Base-by-base conservation (phyloP, 2,113 vertebrate species). In the Nansenia antarctica region DNA sequence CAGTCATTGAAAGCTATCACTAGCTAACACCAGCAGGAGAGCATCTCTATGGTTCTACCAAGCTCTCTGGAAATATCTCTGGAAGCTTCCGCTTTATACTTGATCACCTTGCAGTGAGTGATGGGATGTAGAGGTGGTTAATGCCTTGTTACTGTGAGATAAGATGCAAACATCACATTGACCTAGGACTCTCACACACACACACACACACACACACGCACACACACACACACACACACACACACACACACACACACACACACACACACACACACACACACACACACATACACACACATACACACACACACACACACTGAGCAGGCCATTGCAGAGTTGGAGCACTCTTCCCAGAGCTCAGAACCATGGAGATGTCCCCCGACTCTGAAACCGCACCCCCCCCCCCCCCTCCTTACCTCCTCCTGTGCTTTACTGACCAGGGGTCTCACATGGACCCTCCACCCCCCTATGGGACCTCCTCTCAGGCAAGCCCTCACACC, bases 21-120 rank as follows among this genome's bases (percentile, higher is more conserved):
- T 70, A 78, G 64, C 60, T 70, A 78, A 75, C 64, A 34, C 60
- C 30, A 57, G 53, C 42, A n/a, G 59, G 37, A 58, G 24, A 42
- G 31, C 74, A 65, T 74, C 78, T 71, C 68, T 61, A 53, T 80
- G 77, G 75, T 68, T 73, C n/a, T 34, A 27, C 26, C 59, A 2
- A 62, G 55, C 52, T 61, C 26, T 63, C 60, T n/a, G 35, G 5
- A 70, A 57, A 29, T 31, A 31, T 54, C 26, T 37, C 35, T 37
- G 11, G 35, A 37, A 37, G 35, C 35, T 37, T 4, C 35, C 5
- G 35, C 35, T 37, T 4, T 37, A 5, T 5, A 5, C 5, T 37
- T 37, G 35, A 37, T 4, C 5, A 37, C 18, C 20, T 47, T 47
- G 42, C 18, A n/a, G n/a, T n/a, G 14, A 57, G 24, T 26, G n/a